Evolutionary conservation across 2,888 invertebrate genomes (phyloP).

Genomic region (Eupithecia vulgata): DNA sequence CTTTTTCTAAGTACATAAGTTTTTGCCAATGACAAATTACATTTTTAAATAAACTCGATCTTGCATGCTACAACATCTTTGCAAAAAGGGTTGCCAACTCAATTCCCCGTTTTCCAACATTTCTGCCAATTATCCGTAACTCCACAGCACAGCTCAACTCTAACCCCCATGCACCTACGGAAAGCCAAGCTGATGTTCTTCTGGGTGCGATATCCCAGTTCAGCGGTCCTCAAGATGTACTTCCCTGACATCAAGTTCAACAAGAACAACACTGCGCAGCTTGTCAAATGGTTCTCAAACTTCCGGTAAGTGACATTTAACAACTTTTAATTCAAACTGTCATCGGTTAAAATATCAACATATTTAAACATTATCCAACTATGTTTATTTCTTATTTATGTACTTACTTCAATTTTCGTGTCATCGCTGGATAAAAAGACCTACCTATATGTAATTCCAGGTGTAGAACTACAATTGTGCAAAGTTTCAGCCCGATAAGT

Average conservation of each 20-base stretch:
- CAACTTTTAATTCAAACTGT: neutral
- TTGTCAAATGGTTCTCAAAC: slow-evolving; percentile 99
- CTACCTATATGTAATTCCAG: neutral
- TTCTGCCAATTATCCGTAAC: slow-evolving; percentile 86
- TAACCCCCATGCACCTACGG: slow-evolving; percentile 99
- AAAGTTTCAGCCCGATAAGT: neutral
- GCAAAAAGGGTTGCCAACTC: slow-evolving; percentile 5
- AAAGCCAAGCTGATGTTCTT: slow-evolving; percentile 99
- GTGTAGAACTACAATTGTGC: neutral
- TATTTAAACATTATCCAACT: neutral
- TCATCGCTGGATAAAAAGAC: neutral
- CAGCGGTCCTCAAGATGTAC: slow-evolving; percentile 99
- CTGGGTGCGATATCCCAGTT: slow-evolving; percentile 99
- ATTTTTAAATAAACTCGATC: no score
- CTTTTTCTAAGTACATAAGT: no score
- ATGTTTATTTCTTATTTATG: neutral
- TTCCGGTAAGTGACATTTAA: slow-evolving; percentile 93
- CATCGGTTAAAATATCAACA: neutral
- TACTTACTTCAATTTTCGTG: neutral
- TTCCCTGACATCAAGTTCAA: slow-evolving; percentile 99
- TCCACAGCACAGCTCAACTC: slow-evolving; percentile 95
- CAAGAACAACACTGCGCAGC: slow-evolving; percentile 99
- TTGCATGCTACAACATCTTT: neutral
- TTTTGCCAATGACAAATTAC: no score
- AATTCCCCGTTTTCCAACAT: slow-evolving; percentile 4